These are phyloP conservation scores for Apodemia mormo DNA, from an alignment of 2,888 invertebrate species.

Conservation along the genomic window DNA sequence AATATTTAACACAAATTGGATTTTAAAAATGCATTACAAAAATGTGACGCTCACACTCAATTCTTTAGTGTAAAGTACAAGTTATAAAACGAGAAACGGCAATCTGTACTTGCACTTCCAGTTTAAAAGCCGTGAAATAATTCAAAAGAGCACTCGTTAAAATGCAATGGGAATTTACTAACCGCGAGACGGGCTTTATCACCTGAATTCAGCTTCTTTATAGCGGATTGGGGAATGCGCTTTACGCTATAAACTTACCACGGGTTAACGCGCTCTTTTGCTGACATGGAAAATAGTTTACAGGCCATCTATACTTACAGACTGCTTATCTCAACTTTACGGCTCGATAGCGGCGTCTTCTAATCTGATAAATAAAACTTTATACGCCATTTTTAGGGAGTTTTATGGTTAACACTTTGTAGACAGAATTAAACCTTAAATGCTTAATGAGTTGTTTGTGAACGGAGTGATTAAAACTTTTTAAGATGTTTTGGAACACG, in stretches of 20 bases:
- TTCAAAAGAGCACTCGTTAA: conserved; percentile 72
- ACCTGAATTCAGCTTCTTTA: conserved; percentile 62
- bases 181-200: conserved; percentile 66
- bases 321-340: conserved; percentile 64
- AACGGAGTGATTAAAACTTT: conserved; percentile 63
- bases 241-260: conserved; percentile 50
- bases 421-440: conserved; percentile 71
- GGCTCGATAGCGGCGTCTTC: conserved; percentile 58
- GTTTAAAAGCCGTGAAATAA: conserved; percentile 73
- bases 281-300: conserved; percentile 80
- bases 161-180: conserved; percentile 66
- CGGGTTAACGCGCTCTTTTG: conserved; percentile 69
- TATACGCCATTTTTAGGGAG: conserved; percentile 70
- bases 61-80: conserved; percentile 25
- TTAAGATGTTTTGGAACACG: conserved; percentile 56
- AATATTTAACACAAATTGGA: background rate
- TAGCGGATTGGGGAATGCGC: conserved; percentile 36
- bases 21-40: conserved; percentile 8
- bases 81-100: conserved; percentile 54
- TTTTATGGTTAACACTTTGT: conserved; percentile 69
- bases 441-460: conserved; percentile 62
- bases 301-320: conserved; percentile 52
- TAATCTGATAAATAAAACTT: conserved; percentile 77
- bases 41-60: conserved; percentile 11
- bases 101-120: conserved; percentile 56